phyloP scores from a whole-genome alignment of 2,797 vertebrate species.

The Rhinophrynus dorsalis region DNA sequence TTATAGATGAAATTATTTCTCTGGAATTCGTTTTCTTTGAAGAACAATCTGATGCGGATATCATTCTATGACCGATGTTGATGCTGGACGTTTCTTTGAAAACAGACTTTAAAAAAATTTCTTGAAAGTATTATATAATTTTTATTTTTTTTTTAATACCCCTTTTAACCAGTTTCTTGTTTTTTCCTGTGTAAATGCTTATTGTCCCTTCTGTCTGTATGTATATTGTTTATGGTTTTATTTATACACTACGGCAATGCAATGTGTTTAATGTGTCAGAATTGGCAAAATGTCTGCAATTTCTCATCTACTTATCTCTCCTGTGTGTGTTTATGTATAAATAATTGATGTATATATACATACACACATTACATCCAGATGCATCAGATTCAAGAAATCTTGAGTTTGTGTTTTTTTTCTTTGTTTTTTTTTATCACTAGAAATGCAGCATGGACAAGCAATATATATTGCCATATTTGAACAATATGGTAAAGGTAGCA shows the following conservation, averaged over 20 bases:
- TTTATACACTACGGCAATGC: conserved; percentile 50
- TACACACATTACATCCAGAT: conserved; percentile 14
- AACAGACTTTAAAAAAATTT: conserved; percentile 4
- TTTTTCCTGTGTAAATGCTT: conserved; percentile 30
- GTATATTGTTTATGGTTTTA: conserved; percentile 42
- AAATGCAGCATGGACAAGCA: conserved; percentile 36
- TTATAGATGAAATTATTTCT: neutral
- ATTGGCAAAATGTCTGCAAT: conserved; percentile 12
- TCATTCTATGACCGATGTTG: neutral
- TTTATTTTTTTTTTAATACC: conserved; percentile 29
- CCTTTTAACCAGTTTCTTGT: neutral
- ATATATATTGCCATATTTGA: conserved; percentile 17
- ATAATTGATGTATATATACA: conserved; percentile 17
- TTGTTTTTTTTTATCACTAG: conserved; percentile 1
- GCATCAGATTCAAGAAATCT: conserved; percentile 24
- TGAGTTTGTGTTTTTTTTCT: conserved; percentile 1
- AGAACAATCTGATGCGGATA: conserved; percentile 14
- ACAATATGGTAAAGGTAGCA: conserved; percentile 18
- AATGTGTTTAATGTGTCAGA: conserved; percentile 38
- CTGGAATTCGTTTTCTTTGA: neutral
- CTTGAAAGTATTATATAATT: conserved; percentile 43
- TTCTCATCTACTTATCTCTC: neutral
- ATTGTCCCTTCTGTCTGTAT: conserved; percentile 42
- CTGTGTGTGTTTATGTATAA: conserved; percentile 17
- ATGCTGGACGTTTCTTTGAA: conserved; percentile 1